These are phyloP conservation scores for Parapsyche elsis DNA, from an alignment of 1,140 invertebrate species.

Conservation along the genomic window DNA sequence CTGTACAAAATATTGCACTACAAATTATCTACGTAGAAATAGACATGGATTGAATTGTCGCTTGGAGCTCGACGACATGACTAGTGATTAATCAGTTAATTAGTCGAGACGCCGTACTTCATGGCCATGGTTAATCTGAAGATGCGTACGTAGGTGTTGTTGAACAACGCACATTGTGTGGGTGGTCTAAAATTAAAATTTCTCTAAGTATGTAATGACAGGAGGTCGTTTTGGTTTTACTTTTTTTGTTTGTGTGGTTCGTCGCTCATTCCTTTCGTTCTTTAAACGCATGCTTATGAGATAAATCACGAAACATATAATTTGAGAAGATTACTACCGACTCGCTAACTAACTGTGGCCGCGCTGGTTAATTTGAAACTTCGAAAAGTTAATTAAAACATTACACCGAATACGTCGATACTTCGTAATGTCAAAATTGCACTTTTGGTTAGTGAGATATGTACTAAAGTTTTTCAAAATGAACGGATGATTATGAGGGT, in stretches of 20 bases:
- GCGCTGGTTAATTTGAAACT: slow-evolving; percentile 22
- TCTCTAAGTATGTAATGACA: slow-evolving; percentile 46
- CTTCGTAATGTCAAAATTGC: background rate
- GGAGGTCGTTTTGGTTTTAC: slow-evolving; percentile 14
- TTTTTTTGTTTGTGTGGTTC: background rate
- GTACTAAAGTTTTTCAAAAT: too few species aligned
- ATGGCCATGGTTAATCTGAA: slow-evolving; percentile 10
- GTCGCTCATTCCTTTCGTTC: background rate
- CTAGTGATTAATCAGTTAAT: slow-evolving; percentile 32
- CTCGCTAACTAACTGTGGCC: background rate
- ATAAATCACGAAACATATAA: slow-evolving; percentile 40
- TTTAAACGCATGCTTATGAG: background rate
- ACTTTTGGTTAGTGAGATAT: too few species aligned
- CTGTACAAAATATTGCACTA: too few species aligned
- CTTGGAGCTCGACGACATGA: background rate
- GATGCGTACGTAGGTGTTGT: background rate
- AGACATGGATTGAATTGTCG: background rate
- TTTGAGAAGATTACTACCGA: slow-evolving; percentile 34
- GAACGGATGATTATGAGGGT: too few species aligned
- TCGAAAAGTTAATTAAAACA: slow-evolving; percentile 33
- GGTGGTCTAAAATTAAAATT: slow-evolving; percentile 46
- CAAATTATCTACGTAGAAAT: too few species aligned
- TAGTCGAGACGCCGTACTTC: slow-evolving; percentile 8
- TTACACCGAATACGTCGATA: slow-evolving; percentile 4
- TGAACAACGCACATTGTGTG: slow-evolving; percentile 12